Percentiles rank a stretch among this genome's conserved stretches.
Evolutionary conservation across 2,113 vertebrate genomes (phyloP).

Genomic region (Peucedramus taeniatus): DNA sequence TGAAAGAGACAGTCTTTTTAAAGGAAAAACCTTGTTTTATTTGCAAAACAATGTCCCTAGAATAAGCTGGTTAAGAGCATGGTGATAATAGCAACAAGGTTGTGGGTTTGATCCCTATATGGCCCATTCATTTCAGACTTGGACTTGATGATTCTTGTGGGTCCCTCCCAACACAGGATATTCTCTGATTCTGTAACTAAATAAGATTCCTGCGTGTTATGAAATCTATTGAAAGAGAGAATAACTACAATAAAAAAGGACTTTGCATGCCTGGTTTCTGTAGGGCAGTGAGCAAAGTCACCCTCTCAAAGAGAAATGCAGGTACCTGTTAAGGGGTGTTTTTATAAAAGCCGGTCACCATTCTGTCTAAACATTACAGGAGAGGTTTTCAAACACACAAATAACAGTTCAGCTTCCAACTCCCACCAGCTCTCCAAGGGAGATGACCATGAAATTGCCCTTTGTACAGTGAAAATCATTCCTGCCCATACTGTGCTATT

Average conservation of each 20-base stretch:
- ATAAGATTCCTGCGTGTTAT: not conserved
- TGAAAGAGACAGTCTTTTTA: not conserved
- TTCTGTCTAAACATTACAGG: not conserved
- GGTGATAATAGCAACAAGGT: not conserved
- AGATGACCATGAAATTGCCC: constrained; percentile 30
- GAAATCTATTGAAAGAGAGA: not conserved
- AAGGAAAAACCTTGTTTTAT: not conserved
- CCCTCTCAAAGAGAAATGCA: not conserved
- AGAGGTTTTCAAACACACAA: not conserved
- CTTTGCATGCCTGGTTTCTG: not conserved
- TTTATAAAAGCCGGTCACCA: not conserved
- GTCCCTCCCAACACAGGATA: not conserved
- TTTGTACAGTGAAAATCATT: constrained; percentile 15
- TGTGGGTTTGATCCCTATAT: not conserved
- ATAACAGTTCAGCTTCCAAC: not conserved
- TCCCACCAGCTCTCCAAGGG: not conserved
- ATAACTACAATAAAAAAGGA: not conserved
- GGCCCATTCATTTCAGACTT: not conserved
- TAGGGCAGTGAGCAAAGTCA: not conserved
- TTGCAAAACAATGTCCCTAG: not conserved
- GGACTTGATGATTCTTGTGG: not conserved
- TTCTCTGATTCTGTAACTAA: not conserved
- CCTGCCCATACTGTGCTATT: not conserved
- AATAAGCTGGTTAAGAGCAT: not conserved
- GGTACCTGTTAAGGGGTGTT: not conserved